A percentile compares a stretch with the other conserved stretches of the same genome.
Conservation (phyloP, 2,113 vertebrate genomes). For the Lagopus muta region DNA sequence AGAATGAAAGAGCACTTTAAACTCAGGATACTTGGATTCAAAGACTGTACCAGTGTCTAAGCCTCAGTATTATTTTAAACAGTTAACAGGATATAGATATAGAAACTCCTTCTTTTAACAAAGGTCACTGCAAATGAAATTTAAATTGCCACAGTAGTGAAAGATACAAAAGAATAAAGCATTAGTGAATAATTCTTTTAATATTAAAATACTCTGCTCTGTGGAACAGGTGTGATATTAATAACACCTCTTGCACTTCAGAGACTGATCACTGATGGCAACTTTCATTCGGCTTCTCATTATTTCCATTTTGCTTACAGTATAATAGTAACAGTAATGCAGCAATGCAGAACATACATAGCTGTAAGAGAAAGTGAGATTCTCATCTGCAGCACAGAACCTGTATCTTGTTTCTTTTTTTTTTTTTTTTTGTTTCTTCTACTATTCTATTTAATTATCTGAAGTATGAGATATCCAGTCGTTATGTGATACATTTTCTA, state of each 20-base stretch:
- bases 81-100: not conserved
- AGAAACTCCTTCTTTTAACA: not conserved
- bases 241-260: not conserved
- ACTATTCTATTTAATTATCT: not conserved
- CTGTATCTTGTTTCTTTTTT: not conserved
- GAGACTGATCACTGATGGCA: not conserved
- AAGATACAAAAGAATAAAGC: conserved; percentile 12
- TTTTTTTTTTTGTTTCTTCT: not conserved
- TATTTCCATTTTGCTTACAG: not conserved
- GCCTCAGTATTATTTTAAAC: not conserved
- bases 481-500: not conserved
- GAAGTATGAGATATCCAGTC: not conserved
- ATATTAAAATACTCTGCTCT: conserved; percentile 6
- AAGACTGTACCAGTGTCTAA: not conserved
- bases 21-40: not conserved
- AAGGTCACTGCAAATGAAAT: conserved; percentile 27
- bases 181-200: not conserved
- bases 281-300: conserved; percentile 1
- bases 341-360: not conserved
- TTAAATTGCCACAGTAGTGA: not conserved
- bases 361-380: not conserved
- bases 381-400: not conserved
- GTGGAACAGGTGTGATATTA: conserved; percentile 1
- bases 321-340: not conserved
- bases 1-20: conserved; percentile 14